Evolutionary conservation across 2,888 invertebrate species (phyloP).

Genomic region (Hirudinaria manillensis): DNA sequence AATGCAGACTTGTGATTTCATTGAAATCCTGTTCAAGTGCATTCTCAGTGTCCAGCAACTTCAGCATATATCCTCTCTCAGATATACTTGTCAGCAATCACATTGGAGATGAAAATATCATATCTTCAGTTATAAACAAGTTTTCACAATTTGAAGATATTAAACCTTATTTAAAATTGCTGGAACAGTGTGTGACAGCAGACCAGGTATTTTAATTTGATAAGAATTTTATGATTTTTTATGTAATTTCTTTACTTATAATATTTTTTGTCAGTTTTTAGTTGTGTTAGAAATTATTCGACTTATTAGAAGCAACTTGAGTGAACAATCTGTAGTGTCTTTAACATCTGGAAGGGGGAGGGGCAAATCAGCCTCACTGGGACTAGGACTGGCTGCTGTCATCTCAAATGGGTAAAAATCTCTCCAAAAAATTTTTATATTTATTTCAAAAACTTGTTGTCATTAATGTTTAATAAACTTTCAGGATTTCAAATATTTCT

Average conservation of each 20-base stretch:
- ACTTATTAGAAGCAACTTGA: not conserved
- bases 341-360: conserved; percentile 94
- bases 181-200: conserved; percentile 14
- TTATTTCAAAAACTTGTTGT: not conserved
- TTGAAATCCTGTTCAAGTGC: conserved; percentile 17
- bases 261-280: not conserved
- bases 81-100: too few species aligned
- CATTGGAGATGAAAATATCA: too few species aligned
- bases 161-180: not conserved
- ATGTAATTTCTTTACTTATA: not conserved
- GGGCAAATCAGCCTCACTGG: conserved; percentile 95
- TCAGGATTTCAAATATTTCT: conserved; percentile 82
- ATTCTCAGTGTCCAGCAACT: not conserved
- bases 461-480: too few species aligned
- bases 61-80: not conserved
- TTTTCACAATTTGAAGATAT: conserved; percentile 13
- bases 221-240: not conserved
- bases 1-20: conserved; percentile 1
- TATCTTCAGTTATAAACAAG: not conserved
- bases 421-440: conserved; percentile 14
- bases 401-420: conserved; percentile 55
- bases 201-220: conserved; percentile 10
- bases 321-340: not conserved
- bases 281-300: conserved; percentile 13
- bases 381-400: conserved; percentile 72